These are phyloP conservation scores for Lasioglossum villosulum DNA, from an alignment of 2,888 invertebrate species.

Conservation along the genomic window DNA sequence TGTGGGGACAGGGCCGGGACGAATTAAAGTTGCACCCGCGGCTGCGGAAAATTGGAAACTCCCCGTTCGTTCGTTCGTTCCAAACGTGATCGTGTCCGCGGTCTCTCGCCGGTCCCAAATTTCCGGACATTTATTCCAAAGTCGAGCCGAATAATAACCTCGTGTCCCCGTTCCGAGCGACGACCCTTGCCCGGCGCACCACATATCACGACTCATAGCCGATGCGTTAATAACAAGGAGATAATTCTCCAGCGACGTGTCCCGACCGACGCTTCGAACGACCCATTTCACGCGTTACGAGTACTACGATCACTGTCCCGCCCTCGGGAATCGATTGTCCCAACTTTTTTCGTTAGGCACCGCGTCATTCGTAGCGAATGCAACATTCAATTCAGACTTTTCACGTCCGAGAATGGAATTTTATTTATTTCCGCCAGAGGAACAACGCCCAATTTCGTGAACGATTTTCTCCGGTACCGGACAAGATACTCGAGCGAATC, in stretches of 20 bases:
- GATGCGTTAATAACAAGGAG: constrained; percentile 59
- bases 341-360: neutral
- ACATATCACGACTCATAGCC: constrained; percentile 26
- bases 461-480: neutral
- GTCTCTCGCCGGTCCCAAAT: constrained; percentile 20
- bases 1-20: neutral
- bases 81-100: neutral
- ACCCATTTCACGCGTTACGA: constrained; percentile 53
- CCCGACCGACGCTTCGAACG: constrained; percentile 22
- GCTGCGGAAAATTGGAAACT: constrained; percentile 44
- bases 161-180: constrained; percentile 16
- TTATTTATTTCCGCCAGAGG: neutral
- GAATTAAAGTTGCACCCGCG: constrained; percentile 33
- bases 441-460: neutral
- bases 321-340: neutral
- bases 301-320: neutral
- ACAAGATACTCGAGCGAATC: neutral
- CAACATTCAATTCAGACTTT: neutral
- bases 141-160: constrained; percentile 19
- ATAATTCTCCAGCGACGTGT: constrained; percentile 46
- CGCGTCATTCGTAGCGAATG: neutral
- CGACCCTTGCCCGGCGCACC: constrained; percentile 18
- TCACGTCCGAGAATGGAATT: neutral
- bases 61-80: constrained; percentile 5
- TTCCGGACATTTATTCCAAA: constrained; percentile 30